Conservation (phyloP, 2,888 invertebrate genomes). For the Salticus scenicus region DNA sequence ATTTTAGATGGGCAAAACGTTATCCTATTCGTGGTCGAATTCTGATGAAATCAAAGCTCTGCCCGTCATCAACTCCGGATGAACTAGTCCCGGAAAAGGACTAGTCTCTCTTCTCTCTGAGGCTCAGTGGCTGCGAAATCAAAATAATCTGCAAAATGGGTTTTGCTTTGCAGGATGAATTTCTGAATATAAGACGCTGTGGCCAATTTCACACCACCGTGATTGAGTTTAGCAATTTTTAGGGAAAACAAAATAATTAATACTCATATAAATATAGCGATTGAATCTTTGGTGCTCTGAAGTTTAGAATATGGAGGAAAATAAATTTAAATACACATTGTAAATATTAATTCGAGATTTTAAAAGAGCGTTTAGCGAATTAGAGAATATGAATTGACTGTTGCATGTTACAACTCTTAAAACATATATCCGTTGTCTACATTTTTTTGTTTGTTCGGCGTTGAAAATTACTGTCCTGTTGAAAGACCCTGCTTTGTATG, state of each 20-base stretch:
- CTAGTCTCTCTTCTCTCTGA: background rate
- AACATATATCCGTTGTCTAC: conserved; percentile 44
- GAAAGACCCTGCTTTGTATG: background rate
- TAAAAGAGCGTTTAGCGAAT: conserved; percentile 53
- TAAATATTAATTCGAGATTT: conserved; percentile 56
- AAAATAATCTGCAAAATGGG: conserved; percentile 29
- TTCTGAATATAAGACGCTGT: background rate
- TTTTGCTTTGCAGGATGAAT: background rate
- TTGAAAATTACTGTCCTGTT: background rate
- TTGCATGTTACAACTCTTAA: conserved; percentile 57
- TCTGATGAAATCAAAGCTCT: conserved; percentile 7
- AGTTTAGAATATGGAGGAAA: conserved; percentile 48
- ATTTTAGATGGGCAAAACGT: conserved; percentile 17
- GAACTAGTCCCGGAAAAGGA: conserved; percentile 28
- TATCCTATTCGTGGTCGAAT: conserved; percentile 13
- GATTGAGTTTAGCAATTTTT: conserved; percentile 67
- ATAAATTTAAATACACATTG: conserved; percentile 61
- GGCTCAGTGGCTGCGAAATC: conserved; percentile 35
- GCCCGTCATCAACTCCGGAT: background rate
- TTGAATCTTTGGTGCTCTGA: conserved; percentile 68
- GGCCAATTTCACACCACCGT: conserved; percentile 43
- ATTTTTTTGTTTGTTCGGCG: conserved; percentile 9
- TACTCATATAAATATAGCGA: conserved; percentile 53
- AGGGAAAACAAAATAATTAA: conserved; percentile 52
- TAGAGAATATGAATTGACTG: conserved; percentile 57